These are phyloP conservation scores for Pseudoatta argentina DNA, from an alignment of 1,140 invertebrate genomes.

Conservation along the genomic window DNA sequence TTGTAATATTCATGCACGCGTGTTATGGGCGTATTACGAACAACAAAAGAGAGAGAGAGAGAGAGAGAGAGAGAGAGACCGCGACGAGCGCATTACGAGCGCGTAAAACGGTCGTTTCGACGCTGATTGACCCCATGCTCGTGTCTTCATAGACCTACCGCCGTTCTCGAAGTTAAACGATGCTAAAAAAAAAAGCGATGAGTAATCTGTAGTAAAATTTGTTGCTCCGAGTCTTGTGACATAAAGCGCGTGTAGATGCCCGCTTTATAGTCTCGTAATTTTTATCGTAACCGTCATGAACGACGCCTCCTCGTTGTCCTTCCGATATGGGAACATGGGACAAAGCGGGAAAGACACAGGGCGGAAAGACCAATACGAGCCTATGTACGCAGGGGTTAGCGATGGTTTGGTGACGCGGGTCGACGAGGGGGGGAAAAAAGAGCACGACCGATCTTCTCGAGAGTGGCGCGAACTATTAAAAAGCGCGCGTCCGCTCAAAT, in stretches of 20 bases:
- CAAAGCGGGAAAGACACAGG: conserved; percentile 13
- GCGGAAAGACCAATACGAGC: conserved; percentile 22
- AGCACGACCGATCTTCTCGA: conserved; percentile 65
- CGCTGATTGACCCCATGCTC: conserved; percentile 18
- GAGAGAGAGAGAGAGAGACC: neutral
- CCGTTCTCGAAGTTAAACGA: conserved; percentile 26
- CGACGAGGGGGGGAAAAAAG: neutral
- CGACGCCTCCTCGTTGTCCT: conserved; percentile 62
- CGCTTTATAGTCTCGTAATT: conserved; percentile 76
- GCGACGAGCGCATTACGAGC: conserved; percentile 35
- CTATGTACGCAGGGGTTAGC: neutral
- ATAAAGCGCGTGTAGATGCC: conserved; percentile 67
- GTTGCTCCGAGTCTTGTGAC: conserved; percentile 55
- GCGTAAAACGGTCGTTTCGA: conserved; percentile 27
- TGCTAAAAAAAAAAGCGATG: conserved; percentile 68
- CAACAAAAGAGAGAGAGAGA: neutral
- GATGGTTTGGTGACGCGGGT: neutral
- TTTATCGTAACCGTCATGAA: conserved; percentile 68
- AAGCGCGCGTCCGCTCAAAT: conserved; percentile 83
- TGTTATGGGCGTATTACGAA: neutral
- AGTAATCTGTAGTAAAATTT: conserved; percentile 75
- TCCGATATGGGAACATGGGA: conserved; percentile 48
- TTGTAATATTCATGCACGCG: neutral
- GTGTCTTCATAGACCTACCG: neutral
- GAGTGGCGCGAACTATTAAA: conserved; percentile 82